Evolutionary conservation across 64 coral and sea anemone species (phyloP), one percentile per base, ranked within the genome.

Genomic region (Actinia equina): DNA sequence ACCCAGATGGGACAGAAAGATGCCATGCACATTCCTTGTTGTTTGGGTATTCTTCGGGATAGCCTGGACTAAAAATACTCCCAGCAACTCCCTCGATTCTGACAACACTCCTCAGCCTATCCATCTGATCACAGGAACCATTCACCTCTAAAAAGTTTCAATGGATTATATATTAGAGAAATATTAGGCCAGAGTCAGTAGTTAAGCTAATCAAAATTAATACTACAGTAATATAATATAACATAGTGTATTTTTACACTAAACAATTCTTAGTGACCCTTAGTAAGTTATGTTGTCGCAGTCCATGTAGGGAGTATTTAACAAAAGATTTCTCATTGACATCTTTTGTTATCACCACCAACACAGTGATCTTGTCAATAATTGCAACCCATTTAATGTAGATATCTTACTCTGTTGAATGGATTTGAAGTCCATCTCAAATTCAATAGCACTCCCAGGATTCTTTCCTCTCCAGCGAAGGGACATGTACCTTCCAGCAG

Each of bases 11-110:
- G 3, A 84, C 88, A 12, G 19, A 45, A 43, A 89, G 61, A 44
- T 70, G 43, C 88, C 88, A 89, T 25, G 37, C 8, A 76, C 88
- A 89, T 51, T 89, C 81, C 17, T 46, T 71, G 49, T 84, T 89
- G 60, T 57, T 89, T 49, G 88, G 88, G 80, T 89, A 89, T 62
- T 84, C 61, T 84, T 54, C 57, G 17, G 88, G 88, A 84, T 89
- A 89, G 43, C 59, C 44, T 17, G 88, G 88, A 15, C 79, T 83
- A 41, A 82, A 83, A 4, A 89, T 19, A 84, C 56, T 84, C 23
- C 88, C 88, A 51, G 88, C 62, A 55, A 19, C 14, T 64, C 59
- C 81, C 0, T 4, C 64, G 4, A 84, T 19, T 54, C 12, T 3
- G 11, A 45, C 30, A 30, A 74, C 6, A 18, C 41, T 69, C 3